These are phyloP conservation scores for Elachura formosa DNA, from an alignment of 2,113 vertebrate genomes.

Conservation along the genomic window DNA sequence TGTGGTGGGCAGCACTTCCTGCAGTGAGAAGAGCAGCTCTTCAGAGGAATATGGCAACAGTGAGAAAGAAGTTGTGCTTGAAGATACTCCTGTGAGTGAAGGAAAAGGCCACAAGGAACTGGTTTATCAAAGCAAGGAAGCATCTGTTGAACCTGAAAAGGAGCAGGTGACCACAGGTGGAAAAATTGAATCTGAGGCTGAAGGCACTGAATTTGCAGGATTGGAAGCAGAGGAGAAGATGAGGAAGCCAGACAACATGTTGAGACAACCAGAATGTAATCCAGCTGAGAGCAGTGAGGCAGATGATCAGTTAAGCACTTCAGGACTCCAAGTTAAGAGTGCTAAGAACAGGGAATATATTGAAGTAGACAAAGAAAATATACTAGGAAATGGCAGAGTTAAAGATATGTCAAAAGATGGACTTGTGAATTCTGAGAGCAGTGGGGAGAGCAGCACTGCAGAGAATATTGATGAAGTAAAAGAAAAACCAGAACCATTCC, in stretches of 20 bases:
- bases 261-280: background rate
- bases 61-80: background rate
- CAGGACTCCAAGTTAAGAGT: background rate
- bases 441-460: background rate
- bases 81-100: background rate
- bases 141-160: background rate
- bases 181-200: background rate
- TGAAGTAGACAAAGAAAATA: background rate
- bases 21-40: background rate
- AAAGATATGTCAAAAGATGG: background rate
- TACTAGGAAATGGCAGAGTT: background rate
- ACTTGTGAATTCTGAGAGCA: background rate
- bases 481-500: background rate
- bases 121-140: background rate
- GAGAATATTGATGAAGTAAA: background rate
- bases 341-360: background rate
- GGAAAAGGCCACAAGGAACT: background rate
- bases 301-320: background rate
- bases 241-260: background rate
- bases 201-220: background rate
- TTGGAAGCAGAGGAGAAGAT: background rate
- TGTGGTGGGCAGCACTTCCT: background rate
- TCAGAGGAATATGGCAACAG: background rate
- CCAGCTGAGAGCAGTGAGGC: background rate
- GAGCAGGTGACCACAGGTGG: background rate